Conservation (phyloP, 2,113 vertebrate genomes). For the Vulpes vulpes region DNA sequence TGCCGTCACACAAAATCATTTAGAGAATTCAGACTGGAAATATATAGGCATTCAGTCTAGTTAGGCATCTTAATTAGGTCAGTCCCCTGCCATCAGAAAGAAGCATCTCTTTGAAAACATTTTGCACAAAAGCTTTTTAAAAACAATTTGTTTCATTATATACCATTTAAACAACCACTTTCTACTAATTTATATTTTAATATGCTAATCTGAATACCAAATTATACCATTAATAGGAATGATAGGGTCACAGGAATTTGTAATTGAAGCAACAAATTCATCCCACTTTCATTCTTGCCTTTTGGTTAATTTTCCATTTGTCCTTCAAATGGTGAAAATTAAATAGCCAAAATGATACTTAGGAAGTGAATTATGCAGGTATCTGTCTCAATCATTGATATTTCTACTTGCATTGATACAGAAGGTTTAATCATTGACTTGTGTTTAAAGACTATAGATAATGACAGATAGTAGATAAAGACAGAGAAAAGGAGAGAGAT, state of each 20-base stretch:
- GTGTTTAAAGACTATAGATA: background rate
- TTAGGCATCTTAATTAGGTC: constrained; percentile 75
- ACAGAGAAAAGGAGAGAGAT: background rate
- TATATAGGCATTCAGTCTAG: constrained; percentile 56
- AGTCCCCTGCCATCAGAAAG: constrained; percentile 54
- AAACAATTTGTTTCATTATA: constrained; percentile 49
- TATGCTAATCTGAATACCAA: constrained; percentile 30
- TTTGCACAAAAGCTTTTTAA: constrained; percentile 49
- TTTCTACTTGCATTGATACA: background rate
- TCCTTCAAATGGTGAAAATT: constrained; percentile 4
- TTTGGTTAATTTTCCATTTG: constrained; percentile 64
- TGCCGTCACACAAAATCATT: constrained; percentile 71
- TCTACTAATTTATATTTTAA: constrained; percentile 57
- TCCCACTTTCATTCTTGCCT: background rate
- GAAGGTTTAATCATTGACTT: background rate
- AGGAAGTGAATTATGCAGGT: background rate
- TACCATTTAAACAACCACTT: constrained; percentile 51
- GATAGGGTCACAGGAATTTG: background rate
- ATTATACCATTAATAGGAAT: constrained; percentile 31
- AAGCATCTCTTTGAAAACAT: constrained; percentile 49
- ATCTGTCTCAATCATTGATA: constrained; percentile 15
- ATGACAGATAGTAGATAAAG: background rate
- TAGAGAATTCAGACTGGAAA: constrained; percentile 64
- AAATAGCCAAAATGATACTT: background rate
- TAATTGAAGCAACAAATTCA: constrained; percentile 40